These are phyloP conservation scores for Neotragus pygmaeus DNA, from an alignment of 2,113 vertebrate species.

Conservation along the genomic window DNA sequence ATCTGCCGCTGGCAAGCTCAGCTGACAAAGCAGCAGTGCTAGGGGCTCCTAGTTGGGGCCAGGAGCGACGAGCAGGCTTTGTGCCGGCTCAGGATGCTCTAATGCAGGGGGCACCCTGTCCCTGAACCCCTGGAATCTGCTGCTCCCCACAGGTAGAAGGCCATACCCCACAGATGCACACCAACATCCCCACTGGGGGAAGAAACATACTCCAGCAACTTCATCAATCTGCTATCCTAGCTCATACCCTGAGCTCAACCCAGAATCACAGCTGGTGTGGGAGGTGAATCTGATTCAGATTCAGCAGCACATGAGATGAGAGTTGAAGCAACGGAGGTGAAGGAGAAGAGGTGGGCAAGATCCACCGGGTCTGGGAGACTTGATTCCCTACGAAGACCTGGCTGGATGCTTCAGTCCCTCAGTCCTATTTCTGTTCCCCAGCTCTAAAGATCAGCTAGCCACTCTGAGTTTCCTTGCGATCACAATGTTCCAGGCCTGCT, in stretches of 20 bases:
- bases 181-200: neutral
- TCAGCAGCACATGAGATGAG: fast-evolving
- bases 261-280: neutral
- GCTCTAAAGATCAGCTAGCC: neutral
- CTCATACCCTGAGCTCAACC: neutral
- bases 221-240: neutral
- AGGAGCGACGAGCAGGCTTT: neutral
- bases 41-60: neutral
- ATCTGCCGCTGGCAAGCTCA: neutral
- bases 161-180: neutral
- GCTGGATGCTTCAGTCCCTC: neutral
- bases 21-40: neutral
- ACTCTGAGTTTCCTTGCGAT: neutral
- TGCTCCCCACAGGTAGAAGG: neutral
- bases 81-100: neutral
- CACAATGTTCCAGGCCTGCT: neutral
- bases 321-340: neutral
- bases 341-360: neutral
- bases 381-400: neutral
- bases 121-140: neutral
- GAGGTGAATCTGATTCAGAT: neutral
- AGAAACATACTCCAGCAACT: neutral
- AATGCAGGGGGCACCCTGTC: neutral
- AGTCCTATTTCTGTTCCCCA: neutral
- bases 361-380: neutral